phyloP scores from a whole-genome alignment of 1,140 invertebrate genomes.

The Caenorhabditis inopinata region DNA sequence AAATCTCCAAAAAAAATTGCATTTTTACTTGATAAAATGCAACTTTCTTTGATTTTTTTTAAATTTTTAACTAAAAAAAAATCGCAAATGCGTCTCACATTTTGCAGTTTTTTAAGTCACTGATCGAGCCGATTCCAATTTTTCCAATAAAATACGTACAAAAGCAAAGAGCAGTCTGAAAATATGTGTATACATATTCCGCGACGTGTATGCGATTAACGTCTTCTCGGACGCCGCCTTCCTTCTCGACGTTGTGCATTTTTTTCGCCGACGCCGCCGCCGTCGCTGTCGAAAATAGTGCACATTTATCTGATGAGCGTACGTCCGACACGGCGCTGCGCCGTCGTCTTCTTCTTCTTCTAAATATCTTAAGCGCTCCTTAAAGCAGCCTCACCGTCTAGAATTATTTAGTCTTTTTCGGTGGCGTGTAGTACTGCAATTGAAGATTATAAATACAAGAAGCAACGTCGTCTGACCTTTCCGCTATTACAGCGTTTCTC shows the following conservation, averaged over 20 bases:
- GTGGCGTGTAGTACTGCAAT: neutral
- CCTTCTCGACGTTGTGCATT: neutral
- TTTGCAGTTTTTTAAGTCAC: too few species aligned
- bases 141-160: neutral
- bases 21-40: too few species aligned
- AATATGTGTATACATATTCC: constrained; percentile 21
- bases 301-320: constrained; percentile 24
- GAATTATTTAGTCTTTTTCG: constrained; percentile 12
- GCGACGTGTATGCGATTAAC: neutral
- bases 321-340: neutral
- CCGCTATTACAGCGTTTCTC: neutral
- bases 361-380: neutral
- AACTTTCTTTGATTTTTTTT: too few species aligned
- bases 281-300: neutral
- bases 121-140: too few species aligned
- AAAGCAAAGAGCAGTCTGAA: neutral
- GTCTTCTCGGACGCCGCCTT: neutral
- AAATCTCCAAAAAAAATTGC: too few species aligned
- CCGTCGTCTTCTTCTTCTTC: neutral
- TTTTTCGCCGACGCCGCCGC: neutral
- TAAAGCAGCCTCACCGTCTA: neutral
- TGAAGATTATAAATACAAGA: neutral
- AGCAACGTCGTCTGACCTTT: neutral
- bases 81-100: too few species aligned
- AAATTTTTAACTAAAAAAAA: too few species aligned